Base-by-base conservation (phyloP, 2,888 invertebrate genomes). In the Drosophila austrosaltans region DNA sequence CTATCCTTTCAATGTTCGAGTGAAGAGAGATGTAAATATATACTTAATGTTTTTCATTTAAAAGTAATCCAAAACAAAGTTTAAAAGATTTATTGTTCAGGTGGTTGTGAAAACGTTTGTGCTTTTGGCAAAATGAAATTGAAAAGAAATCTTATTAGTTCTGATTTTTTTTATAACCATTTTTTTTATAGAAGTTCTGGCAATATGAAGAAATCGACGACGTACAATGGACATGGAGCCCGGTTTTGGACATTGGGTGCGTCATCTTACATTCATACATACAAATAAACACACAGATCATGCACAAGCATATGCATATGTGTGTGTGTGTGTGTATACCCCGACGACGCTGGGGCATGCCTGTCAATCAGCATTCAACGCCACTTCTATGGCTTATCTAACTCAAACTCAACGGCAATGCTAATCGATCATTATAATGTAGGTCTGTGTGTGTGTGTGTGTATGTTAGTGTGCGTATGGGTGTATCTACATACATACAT, bases 371-470 rank as follows among this genome's bases (percentile, higher is more conserved):
- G 69, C 81, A 72, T 56, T 68, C 78, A 81, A 54, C 78, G 78
- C 81, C 79, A 78, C 81, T 81, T 81, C 67, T 75, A 77, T 81
- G 78, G 69, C 79, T 78, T 79, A 79, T 79, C 79, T 81, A 77
- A 77, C 78, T 75, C 75, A 67, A 77, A 77, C 78, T 59, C 53
- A 53, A 62, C 42, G 22, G 72, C 78, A 72, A 76, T 67, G 70
- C 81, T 79, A 81, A 79, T 79, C 79, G 79, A 79, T 79, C 81
- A 79, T 78, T 75, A 56, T 68, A 48, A 48, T 48, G 48, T 48
- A 25, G 8, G 3, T 22, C 7, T 48, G 22, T 22, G 0, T 48
- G 10, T 48, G 2, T 22, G 4, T 40, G 36, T 36, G 36, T 36
- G 8, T 36, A 8, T 36, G 36, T 30, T 4, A 5, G 30, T 30